A percentile compares a stretch with the other conserved stretches of the same genome.
These are phyloP conservation scores for Telmatochromis sp. DNA, from an alignment of 2,113 vertebrate genomes.

Conservation along the genomic window DNA sequence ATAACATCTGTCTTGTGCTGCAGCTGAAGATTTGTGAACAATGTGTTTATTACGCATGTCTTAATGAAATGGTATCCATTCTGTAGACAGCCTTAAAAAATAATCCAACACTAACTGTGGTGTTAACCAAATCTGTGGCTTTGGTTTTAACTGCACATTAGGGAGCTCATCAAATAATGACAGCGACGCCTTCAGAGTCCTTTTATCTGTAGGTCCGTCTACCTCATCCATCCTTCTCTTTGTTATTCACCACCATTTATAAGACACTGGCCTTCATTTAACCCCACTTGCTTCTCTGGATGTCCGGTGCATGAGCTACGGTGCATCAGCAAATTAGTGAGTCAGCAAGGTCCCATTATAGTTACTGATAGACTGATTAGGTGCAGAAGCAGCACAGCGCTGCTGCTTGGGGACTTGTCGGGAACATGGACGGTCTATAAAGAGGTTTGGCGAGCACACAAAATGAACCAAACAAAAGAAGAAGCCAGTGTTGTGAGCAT, in stretches of 20 bases:
- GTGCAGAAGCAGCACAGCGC: not conserved
- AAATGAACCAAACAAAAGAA: not conserved
- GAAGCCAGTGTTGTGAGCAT: not conserved
- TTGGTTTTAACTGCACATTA: not conserved
- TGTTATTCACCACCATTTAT: not conserved
- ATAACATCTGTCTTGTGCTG: not conserved
- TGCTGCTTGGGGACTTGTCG: not conserved
- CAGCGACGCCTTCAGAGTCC: not conserved
- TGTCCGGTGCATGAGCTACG: not conserved
- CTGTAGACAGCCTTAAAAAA: not conserved
- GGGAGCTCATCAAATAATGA: not conserved
- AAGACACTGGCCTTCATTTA: not conserved
- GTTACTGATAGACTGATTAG: conserved; percentile 16
- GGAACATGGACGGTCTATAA: not conserved
- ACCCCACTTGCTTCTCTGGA: not conserved
- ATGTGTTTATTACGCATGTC: not conserved
- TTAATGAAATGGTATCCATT: not conserved
- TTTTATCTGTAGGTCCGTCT: not conserved
- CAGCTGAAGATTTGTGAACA: not conserved
- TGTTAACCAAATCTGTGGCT: not conserved
- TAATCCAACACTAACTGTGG: not conserved
- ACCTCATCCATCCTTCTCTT: not conserved
- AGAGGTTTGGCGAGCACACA: not conserved
- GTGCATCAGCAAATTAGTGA: conserved; percentile 24
- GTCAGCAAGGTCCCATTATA: conserved; percentile 27